phyloP scores from a whole-genome alignment of 1,140 invertebrate species.

The Doryteuthis pealeii region DNA sequence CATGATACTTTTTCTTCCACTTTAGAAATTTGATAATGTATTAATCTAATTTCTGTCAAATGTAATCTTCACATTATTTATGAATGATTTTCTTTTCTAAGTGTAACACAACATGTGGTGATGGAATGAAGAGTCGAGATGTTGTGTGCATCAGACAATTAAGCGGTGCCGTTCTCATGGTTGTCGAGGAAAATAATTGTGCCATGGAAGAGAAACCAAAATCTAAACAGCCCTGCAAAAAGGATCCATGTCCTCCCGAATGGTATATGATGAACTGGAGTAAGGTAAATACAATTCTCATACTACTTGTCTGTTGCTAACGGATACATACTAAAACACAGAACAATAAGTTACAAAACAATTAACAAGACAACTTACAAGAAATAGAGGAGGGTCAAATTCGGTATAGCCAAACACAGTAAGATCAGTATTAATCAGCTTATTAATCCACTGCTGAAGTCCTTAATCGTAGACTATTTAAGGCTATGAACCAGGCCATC shows the following conservation, averaged over 20 bases:
- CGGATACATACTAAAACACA: no score
- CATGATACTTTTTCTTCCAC: background rate
- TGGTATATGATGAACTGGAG: slow-evolving; percentile 31
- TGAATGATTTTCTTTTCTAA: no score
- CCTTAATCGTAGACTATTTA: no score
- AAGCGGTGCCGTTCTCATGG: slow-evolving; percentile 9
- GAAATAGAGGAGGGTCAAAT: no score
- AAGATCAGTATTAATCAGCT: no score
- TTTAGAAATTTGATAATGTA: background rate
- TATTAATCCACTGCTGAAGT: no score
- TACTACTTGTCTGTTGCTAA: no score
- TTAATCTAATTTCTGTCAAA: slow-evolving; percentile 46
- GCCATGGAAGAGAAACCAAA: slow-evolving; percentile 20
- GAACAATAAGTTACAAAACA: no score
- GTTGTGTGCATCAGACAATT: slow-evolving; percentile 19
- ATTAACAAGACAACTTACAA: no score
- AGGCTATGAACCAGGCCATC: no score
- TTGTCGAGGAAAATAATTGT: slow-evolving; percentile 24
- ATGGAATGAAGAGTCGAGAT: slow-evolving; percentile 68
- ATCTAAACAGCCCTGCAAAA: slow-evolving; percentile 22
- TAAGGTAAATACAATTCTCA: slow-evolving; percentile 12
- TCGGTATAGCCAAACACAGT: no score
- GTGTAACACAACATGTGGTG: slow-evolving; percentile 85
- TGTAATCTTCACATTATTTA: no score
- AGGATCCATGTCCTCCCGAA: slow-evolving; percentile 16